Base-by-base conservation (phyloP, 2,888 invertebrate genomes). In the Archips crataeganus region DNA sequence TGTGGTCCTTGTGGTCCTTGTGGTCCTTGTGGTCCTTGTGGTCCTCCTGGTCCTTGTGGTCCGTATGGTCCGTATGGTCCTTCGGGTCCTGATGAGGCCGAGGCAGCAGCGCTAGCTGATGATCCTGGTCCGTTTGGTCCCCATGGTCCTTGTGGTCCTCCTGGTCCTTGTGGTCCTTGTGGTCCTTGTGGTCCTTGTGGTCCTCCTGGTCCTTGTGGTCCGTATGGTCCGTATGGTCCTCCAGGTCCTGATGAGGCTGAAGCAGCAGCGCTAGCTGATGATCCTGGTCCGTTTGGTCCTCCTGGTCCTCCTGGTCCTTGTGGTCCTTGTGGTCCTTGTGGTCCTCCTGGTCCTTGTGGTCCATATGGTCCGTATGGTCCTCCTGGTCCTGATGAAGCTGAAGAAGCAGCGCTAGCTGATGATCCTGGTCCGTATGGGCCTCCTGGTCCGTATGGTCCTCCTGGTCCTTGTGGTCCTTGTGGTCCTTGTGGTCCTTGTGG, bases 91-190 rank as follows among this genome's bases (percentile, higher is more conserved):
- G 49, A 11, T 61, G 75, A 4, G 3, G 5, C 1, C n/a, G 63
- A 3, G 6, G 15, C 68, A 6, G 76, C 73, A 62, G 76, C 75
- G 11, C 78, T 66, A 8, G 71, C 75, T 34, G 74, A 62, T 10
- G 75, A 51, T 13, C 60, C 64, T 59, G 65, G 60, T 36, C 60
- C 60, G 3, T 39, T 5, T 39, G 60, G 60, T n/a, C n/a, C n/a
- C n/a, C n/a, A n/a, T n/a, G n/a, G n/a, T n/a, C n/a, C n/a, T n/a
- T n/a, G n/a, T n/a, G n/a, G n/a, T n/a, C 68, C 60, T 9, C 47
- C 9, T 49, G 49, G 49, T 42, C 51, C 69, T 1, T 32, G 0
- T 67, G 39, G 54, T 6, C 39, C 66, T 3, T 39, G 0, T 62
- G 54, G 42, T 42, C 60, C 67, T 1, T 34, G 1, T 65, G 61